These are phyloP conservation scores for Agriotes lineatus DNA, from an alignment of 2,888 invertebrate genomes.

Conservation along the genomic window DNA sequence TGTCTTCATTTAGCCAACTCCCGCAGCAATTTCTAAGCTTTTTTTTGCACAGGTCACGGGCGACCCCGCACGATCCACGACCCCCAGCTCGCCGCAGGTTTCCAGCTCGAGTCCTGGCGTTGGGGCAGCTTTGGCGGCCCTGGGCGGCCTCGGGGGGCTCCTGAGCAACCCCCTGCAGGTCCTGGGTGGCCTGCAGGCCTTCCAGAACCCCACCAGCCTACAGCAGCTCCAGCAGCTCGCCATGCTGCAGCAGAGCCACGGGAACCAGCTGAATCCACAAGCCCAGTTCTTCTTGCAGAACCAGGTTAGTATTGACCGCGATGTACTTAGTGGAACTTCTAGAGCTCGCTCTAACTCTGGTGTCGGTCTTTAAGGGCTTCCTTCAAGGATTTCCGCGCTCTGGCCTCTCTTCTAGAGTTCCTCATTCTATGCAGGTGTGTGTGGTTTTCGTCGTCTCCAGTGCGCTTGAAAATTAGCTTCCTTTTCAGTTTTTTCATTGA, in stretches of 20 bases:
- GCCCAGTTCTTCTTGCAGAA: slow-evolving; percentile 84
- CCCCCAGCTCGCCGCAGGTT: slow-evolving; percentile 62
- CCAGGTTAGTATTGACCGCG: slow-evolving; percentile 73
- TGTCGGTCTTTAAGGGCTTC: slow-evolving; percentile 63
- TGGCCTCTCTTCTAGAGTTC: slow-evolving; percentile 65
- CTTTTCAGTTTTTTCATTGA: not conserved
- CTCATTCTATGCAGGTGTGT: slow-evolving; percentile 69
- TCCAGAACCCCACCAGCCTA: slow-evolving; percentile 74
- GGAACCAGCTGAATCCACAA: slow-evolving; percentile 67
- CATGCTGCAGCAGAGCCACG: slow-evolving; percentile 70
- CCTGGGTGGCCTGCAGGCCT: slow-evolving; percentile 67
- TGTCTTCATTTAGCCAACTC: slow-evolving; percentile 22
- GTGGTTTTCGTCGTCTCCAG: slow-evolving; percentile 19
- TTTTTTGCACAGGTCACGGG: slow-evolving; percentile 59
- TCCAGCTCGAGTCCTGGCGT: slow-evolving; percentile 63
- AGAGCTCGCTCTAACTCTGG: slow-evolving; percentile 40
- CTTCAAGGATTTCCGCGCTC: slow-evolving; percentile 67
- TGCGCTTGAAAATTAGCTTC: not conserved
- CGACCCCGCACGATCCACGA: slow-evolving; percentile 57
- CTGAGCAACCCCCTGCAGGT: slow-evolving; percentile 63
- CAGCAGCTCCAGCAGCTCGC: slow-evolving; percentile 77
- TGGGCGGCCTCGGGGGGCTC: slow-evolving; percentile 63
- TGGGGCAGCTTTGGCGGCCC: slow-evolving; percentile 68
- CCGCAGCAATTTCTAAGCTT: not conserved
- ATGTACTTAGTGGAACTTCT: too few species aligned